Evolutionary conservation across 2,888 invertebrate genomes (phyloP).

Genomic region (Drosophila pseudotakahashii): DNA sequence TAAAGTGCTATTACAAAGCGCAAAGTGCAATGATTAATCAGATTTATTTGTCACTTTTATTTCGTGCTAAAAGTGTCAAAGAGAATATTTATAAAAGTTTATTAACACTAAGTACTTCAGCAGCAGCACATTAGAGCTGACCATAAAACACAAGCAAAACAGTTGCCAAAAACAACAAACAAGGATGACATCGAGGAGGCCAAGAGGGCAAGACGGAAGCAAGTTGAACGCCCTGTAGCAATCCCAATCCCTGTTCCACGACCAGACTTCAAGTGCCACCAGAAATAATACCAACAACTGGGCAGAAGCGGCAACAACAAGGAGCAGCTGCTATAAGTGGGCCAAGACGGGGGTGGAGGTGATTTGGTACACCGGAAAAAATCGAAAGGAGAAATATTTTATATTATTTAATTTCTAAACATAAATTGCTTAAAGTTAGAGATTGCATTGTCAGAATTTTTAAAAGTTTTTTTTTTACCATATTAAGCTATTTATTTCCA

Average conservation of each 20-base stretch:
- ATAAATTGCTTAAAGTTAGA: no score
- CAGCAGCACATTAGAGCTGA: conserved; percentile 69
- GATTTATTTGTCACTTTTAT: conserved; percentile 80
- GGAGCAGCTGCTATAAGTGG: conserved; percentile 27
- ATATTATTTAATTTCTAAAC: no score
- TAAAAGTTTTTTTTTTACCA: no score
- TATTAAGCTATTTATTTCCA: no score
- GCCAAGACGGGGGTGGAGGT: conserved; percentile 4
- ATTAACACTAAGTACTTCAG: conserved; percentile 76
- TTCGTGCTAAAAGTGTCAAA: conserved; percentile 80
- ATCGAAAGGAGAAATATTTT: accelerated
- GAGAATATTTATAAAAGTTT: conserved; percentile 80
- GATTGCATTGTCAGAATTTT: no score
- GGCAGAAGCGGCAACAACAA: conserved; percentile 6
- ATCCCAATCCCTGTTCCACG: conserved; percentile 40
- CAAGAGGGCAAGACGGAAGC: conserved; percentile 9
- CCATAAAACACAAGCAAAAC: conserved; percentile 78
- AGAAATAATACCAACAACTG: conserved; percentile 36
- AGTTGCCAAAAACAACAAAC: conserved; percentile 72
- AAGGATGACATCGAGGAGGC: conserved; percentile 40
- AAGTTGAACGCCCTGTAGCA: conserved; percentile 70
- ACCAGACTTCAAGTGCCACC: conserved; percentile 69
- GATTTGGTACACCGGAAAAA: conserved; percentile 11
- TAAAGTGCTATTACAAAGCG: conserved; percentile 65
- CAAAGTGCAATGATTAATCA: conserved; percentile 80